Conservation (phyloP, 2,113 vertebrate genomes). For the Tetrax tetrax region DNA sequence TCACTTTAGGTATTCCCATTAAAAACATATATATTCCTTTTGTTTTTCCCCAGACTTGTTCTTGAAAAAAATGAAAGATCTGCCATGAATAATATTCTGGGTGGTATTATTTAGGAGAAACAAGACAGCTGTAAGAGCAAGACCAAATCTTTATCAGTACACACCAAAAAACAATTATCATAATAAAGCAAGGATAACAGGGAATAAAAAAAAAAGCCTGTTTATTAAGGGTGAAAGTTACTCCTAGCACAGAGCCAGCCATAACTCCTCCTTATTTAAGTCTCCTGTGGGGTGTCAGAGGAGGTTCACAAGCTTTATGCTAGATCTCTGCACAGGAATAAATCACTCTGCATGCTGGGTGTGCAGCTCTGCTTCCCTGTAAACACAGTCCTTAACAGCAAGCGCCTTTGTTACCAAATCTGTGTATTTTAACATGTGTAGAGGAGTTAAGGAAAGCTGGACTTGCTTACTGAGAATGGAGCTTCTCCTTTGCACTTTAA, state of each 20-base stretch:
- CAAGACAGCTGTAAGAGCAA: neutral
- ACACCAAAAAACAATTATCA: neutral
- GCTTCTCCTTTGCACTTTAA: neutral
- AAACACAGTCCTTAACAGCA: neutral
- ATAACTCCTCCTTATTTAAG: neutral
- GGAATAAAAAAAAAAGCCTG: neutral
- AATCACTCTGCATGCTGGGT: neutral
- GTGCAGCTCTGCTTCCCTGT: neutral
- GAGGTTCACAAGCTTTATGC: neutral
- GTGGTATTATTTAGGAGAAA: neutral
- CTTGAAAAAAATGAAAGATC: neutral
- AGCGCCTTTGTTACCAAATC: fast-evolving
- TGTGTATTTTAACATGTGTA: neutral
- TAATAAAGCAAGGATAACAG: neutral
- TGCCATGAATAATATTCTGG: neutral
- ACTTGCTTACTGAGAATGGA: neutral
- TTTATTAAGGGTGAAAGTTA: neutral
- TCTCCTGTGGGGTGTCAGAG: neutral
- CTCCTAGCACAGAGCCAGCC: neutral
- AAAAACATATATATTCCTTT: neutral
- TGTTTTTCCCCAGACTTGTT: neutral
- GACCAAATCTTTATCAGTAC: neutral
- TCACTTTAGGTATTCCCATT: neutral
- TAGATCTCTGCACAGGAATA: neutral
- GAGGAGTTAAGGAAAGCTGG: neutral